Evolutionary conservation across 2,797 vertebrate species (phyloP), one percentile per base, ranked within the genome.

Genomic region (Sorex maritimensis): DNA sequence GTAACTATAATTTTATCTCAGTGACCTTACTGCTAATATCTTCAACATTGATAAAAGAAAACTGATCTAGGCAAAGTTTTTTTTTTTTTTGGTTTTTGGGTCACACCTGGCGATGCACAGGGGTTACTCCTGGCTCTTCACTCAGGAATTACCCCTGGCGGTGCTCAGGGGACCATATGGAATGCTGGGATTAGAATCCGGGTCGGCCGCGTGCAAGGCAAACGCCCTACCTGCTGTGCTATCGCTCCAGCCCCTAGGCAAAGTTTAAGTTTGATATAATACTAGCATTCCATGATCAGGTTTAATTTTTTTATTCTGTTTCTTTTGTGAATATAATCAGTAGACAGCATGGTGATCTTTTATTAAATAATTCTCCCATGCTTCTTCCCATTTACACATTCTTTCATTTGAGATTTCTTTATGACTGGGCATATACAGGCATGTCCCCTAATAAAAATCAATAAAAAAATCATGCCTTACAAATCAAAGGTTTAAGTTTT

Each of bases 401-500:
- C 1, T 63, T 81, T 80, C 34, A 68, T 2, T n/a, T 81, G 4
- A 21, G 49, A 19, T 49, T 81, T 86, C 15, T 71, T 85, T 23
- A 88, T 23, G 86, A 67, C 78, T 21, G 0, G 28, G 3, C 11
- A 81, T 4, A 77, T 38, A 9, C 2, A 30, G 9, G 28, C 46
- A 83, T 81, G n/a, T 8, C 30, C 12, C 69, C 71, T 58, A 85
- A 87, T 68, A 68, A 87, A 44, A 90, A 69, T n/a, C n/a, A 73
- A 81, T 5, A 81, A 41, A 46, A 90, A 93, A 95, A 61, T 28
- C 23, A 58, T 21, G 13, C 12, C 15, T 79, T 82, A 90, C 44
- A 83, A 34, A 26, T 67, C 24, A 93, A 92, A 84, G 15, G 9
- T n/a, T 79, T 82, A 68, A 24, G 14, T 13, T 86, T 88, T 86